phyloP scores from a whole-genome alignment of 2,113 vertebrate species.

The Oryzias celebensis region DNA sequence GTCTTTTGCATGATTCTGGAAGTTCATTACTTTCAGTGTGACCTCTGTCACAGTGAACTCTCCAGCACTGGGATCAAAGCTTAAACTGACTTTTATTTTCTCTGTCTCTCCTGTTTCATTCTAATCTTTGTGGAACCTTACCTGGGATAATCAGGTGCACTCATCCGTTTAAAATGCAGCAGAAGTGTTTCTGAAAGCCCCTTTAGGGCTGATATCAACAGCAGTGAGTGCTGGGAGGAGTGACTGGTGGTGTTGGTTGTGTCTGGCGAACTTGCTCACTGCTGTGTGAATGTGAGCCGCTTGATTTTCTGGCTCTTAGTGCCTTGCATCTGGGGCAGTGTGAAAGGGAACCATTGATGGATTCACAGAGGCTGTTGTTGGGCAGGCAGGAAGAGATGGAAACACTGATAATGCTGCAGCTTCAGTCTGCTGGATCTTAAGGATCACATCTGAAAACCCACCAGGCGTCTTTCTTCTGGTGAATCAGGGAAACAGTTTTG shows the following conservation, averaged over 20 bases:
- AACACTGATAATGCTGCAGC: conserved; percentile 16
- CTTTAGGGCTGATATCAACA: conserved; percentile 17
- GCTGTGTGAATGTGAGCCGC: conserved; percentile 43
- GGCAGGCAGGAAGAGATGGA: conserved; percentile 33
- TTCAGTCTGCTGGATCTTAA: conserved; percentile 4
- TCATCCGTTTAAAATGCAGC: conserved; percentile 5
- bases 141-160: conserved; percentile 10
- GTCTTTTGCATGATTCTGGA: conserved; percentile 20
- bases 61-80: conserved; percentile 8
- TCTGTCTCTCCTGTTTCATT: neutral
- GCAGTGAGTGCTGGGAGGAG: neutral
- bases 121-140: neutral
- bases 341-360: conserved; percentile 54
- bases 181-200: conserved; percentile 21
- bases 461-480: neutral
- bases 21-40: neutral
- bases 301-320: conserved; percentile 39
- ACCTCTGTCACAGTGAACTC: neutral
- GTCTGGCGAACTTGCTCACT: conserved; percentile 51
- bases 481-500: too few relatives aligned
- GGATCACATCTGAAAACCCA: conserved; percentile 19
- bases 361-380: conserved; percentile 20
- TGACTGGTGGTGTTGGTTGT: conserved; percentile 17
- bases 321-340: conserved; percentile 36
- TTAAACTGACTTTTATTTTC: neutral